Percentiles rank a stretch among this genome's conserved stretches.
Conservation (phyloP, 1,140 invertebrate species). For the Glossosoma conforme region DNA sequence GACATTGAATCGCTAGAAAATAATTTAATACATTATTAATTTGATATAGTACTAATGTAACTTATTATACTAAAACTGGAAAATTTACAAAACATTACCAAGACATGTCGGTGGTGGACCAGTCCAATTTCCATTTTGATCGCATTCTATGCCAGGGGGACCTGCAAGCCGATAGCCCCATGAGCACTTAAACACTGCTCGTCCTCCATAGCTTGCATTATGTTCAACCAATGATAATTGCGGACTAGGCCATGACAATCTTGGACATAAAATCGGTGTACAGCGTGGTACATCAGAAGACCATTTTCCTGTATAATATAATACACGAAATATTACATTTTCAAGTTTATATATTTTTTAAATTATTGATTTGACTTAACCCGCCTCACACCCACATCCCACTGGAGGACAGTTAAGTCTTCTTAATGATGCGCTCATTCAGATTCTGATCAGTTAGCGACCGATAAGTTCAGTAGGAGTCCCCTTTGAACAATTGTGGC, state of each 20-base stretch:
- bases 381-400: too few species aligned
- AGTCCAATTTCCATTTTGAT: slow-evolving; percentile 72
- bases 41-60: too few species aligned
- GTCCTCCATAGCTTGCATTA: slow-evolving; percentile 55
- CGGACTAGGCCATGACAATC: slow-evolving; percentile 51
- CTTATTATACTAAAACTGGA: neutral
- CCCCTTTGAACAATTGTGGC: too few species aligned
- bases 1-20: slow-evolving; percentile 71
- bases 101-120: slow-evolving; percentile 67
- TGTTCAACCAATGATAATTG: slow-evolving; percentile 52
- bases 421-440: too few species aligned
- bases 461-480: too few species aligned
- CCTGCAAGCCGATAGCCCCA: slow-evolving; percentile 75
- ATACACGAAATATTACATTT: too few species aligned
- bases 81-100: slow-evolving; percentile 45
- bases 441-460: too few species aligned
- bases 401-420: too few species aligned
- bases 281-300: slow-evolving; percentile 66
- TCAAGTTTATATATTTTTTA: too few species aligned
- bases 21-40: too few species aligned
- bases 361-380: too few species aligned
- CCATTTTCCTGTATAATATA: slow-evolving; percentile 61
- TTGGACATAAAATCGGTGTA: slow-evolving; percentile 67
- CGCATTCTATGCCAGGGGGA: slow-evolving; percentile 68
- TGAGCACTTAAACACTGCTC: slow-evolving; percentile 73